Base-by-base conservation (phyloP, 1,140 invertebrate genomes). In the Drosophila auraria region DNA sequence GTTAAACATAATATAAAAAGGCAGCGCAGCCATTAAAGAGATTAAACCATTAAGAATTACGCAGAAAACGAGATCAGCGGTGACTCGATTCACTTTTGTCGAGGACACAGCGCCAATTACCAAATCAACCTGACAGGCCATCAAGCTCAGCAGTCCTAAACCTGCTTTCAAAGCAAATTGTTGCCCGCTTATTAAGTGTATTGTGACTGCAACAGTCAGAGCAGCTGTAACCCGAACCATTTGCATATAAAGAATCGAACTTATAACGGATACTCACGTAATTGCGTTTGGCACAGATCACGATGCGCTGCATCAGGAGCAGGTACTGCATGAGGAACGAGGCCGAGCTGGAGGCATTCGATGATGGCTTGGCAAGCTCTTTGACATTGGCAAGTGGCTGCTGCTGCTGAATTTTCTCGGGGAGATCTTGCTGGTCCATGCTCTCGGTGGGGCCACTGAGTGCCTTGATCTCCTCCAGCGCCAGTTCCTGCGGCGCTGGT, bases 301-400 rank as follows among this genome's bases (percentile, higher is more conserved):
- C 93, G 91, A 95, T 96, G 63, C 95, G 94, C 82, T 95, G 95
- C 53, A 95, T 93, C 23, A 96, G 81, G 38, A 96, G 93, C 80
- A 95, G 69, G 80, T 94, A 94, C 74, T 94, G 94, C 93, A 93
- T 94, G 36, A 94, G 68, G 42, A 93, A 92, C 58, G 93, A 93
- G 47, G 93, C 94, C 30, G 79, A 68, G 5, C 49, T 51, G 30
- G 71, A 63, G 51, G 69, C 62, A 27, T 59, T 62, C 27, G 60
- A 51, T 27, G 62, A 49, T 30, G 62, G 53, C 42, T 59, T 79
- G 82, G 68, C 68, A 54, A 80, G 60, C 70, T 68, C 79, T 36
- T 58, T 72, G 30, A 23, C 77, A 56, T 73, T 72, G 78, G 62
- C 68, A 45, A 77, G 63, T 56, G 61, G 62, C 51, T 54, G 36